Evolutionary conservation across 2,113 vertebrate species (phyloP), one percentile per base, ranked within the genome.

Genomic region (Boleophthalmus pectinirostris): DNA sequence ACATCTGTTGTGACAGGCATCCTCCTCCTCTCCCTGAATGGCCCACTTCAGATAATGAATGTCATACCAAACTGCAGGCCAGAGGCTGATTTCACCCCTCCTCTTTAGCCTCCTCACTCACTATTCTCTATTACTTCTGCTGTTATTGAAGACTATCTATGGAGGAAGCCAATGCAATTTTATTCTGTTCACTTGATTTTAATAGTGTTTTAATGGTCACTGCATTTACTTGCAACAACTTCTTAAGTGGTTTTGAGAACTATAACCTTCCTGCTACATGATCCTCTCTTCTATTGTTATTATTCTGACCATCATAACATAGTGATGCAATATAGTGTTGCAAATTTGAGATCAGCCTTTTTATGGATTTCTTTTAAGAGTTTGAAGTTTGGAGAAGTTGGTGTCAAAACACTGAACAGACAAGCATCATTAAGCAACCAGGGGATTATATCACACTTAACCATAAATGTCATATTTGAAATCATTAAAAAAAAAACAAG

Each of bases 1-100:
- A 85, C 87, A 89, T 90, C 89, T 91, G 88, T 87, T 89, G 88
- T 89, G 87, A 90, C 86, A 91, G 84, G 75, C 84, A 88, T 77
- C 85, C 84, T 87, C 90, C 86, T 87, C 83, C 80, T 90, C 89
- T 76, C 79, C 89, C 80, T 83, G 88, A 90, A 91, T 92, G 79
- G 89, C 87, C 90, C 89, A 91, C 91, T 93, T 93, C 92, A 91
- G 80, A 89, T 89, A 90, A 91, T 89, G 89, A 91, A 89, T 90
- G 91, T 90, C 90, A 87, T 87, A 91, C 87, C 89, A 90, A 91
- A 92, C 89, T 87, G 86, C 86, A 82, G 87, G 88, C 80, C 87
- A 89, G 88, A 87, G 84, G 84, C 87, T 88, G 89, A 89, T 92
- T 93, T 91, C 79, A 82, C 83, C 88, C 87, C 81, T 84, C 85